phyloP scores from a whole-genome alignment of 2,888 invertebrate genomes.

The Aspidiotus rigidus region DNA sequence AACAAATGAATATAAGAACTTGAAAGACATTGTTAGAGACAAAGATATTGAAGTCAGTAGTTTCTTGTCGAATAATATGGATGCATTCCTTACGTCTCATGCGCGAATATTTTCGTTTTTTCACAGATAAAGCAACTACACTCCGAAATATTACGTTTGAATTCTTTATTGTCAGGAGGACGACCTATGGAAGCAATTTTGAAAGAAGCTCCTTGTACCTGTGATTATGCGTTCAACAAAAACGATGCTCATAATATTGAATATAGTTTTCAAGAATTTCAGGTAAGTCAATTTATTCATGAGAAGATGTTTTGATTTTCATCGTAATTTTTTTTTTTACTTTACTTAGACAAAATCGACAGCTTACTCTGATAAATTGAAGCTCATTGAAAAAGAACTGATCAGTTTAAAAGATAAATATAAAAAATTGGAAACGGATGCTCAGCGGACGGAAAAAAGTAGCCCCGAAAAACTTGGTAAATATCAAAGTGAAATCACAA shows the following conservation, averaged over 20 bases:
- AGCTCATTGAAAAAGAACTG: conserved; percentile 63
- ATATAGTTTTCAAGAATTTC: background rate
- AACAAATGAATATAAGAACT: background rate
- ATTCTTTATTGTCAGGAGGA: conserved; percentile 20
- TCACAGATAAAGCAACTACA: conserved; percentile 16
- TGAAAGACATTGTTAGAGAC: conserved; percentile 9
- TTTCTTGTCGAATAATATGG: background rate
- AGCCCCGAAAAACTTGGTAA: conserved; percentile 2
- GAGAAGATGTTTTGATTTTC: too few relatives aligned
- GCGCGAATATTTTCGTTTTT: background rate
- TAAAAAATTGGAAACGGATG: background rate
- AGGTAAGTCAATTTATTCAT: background rate
- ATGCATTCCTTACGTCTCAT: background rate
- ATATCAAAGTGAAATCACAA: conserved; percentile 8
- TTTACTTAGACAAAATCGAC: background rate
- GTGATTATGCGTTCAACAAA: background rate
- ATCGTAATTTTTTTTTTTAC: background rate
- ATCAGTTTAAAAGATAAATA: conserved; percentile 37
- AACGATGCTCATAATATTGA: background rate
- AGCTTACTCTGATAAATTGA: conserved; percentile 43
- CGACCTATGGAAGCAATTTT: conserved; percentile 13
- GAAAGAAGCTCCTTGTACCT: background rate
- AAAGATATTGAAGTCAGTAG: conserved; percentile 13
- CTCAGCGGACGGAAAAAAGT: conserved; percentile 1
- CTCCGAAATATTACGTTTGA: conserved; percentile 12